Evolutionary conservation across 2,797 vertebrate genomes (phyloP).

Genomic region (Pseudomugil tenellus): DNA sequence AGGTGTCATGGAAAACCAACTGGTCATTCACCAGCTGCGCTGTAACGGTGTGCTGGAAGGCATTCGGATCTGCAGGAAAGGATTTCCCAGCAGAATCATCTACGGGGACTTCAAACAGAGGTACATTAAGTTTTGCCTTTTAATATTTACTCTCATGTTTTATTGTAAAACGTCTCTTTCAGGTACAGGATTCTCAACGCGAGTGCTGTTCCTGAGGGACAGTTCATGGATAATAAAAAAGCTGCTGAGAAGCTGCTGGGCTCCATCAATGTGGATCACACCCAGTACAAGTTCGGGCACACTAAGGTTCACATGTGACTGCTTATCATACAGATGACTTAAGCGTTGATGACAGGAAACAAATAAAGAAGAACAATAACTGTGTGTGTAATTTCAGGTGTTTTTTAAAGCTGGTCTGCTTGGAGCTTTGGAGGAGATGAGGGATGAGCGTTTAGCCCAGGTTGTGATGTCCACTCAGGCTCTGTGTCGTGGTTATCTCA

Average conservation of each 20-base stretch:
- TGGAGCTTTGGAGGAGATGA: slow-evolving; percentile 85
- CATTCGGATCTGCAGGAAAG: slow-evolving; percentile 90
- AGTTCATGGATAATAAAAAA: slow-evolving; percentile 67
- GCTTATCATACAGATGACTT: no score
- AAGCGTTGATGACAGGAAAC: no score
- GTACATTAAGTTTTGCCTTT: slow-evolving; percentile 55
- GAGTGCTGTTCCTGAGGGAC: slow-evolving; percentile 31
- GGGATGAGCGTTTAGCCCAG: slow-evolving; percentile 81
- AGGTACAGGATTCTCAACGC: slow-evolving; percentile 40
- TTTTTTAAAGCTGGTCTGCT: slow-evolving; percentile 89
- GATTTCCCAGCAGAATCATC: slow-evolving; percentile 83
- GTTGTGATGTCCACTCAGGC: slow-evolving; percentile 83
- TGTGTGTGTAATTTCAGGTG: slow-evolving; percentile 68
- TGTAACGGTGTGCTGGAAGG: slow-evolving; percentile 91
- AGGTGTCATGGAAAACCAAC: slow-evolving; percentile 69
- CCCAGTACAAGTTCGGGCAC: slow-evolving; percentile 91
- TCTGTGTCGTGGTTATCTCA: slow-evolving; percentile 80
- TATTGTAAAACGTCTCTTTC: no score
- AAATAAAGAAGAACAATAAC: no score
- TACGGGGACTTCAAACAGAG: slow-evolving; percentile 89
- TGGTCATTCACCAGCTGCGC: slow-evolving; percentile 90
- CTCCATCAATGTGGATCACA: slow-evolving; percentile 88
- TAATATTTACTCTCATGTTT: no score
- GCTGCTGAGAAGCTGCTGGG: slow-evolving; percentile 90
- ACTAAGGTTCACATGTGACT: slow-evolving; percentile 82